Percentiles rank a stretch among this genome's conserved stretches.
Evolutionary conservation across 1,140 invertebrate species (phyloP).

Genomic region (Uloborus diversus): DNA sequence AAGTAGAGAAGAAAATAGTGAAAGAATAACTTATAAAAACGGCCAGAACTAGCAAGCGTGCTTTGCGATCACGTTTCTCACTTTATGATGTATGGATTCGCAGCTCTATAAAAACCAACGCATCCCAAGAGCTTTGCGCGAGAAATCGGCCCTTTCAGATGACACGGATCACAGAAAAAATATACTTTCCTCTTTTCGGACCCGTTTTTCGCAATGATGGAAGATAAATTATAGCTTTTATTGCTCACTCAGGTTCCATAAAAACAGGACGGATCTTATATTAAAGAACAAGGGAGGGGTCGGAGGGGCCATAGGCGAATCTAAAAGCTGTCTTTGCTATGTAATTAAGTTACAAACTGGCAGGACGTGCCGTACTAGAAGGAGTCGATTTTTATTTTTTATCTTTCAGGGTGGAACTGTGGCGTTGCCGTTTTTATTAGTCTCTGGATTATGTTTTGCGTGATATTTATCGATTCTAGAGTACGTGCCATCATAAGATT

Average conservation of each 20-base stretch:
- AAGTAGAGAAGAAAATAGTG: neutral
- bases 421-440: neutral
- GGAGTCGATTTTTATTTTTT: neutral
- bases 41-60: conserved; percentile 14
- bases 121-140: conserved; percentile 7
- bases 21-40: neutral
- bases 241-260: conserved; percentile 47
- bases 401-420: neutral
- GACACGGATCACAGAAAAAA: conserved; percentile 20
- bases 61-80: conserved; percentile 37
- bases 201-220: conserved; percentile 36
- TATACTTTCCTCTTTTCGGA: conserved; percentile 25
- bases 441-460: neutral
- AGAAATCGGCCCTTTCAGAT: conserved; percentile 47
- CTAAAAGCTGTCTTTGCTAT: conserved; percentile 28
- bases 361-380: conserved; percentile 4
- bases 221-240: conserved; percentile 55
- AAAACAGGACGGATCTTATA: conserved; percentile 38
- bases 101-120: conserved; percentile 36
- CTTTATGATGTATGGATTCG: conserved; percentile 52
- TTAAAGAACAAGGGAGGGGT: conserved; percentile 21
- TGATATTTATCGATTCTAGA: neutral
- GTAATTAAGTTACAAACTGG: conserved; percentile 51
- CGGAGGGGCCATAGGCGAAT: conserved; percentile 9
- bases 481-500: too few species aligned